phyloP scores from a whole-genome alignment of 2,797 vertebrate species.

The Hafferia zeledoni region DNA sequence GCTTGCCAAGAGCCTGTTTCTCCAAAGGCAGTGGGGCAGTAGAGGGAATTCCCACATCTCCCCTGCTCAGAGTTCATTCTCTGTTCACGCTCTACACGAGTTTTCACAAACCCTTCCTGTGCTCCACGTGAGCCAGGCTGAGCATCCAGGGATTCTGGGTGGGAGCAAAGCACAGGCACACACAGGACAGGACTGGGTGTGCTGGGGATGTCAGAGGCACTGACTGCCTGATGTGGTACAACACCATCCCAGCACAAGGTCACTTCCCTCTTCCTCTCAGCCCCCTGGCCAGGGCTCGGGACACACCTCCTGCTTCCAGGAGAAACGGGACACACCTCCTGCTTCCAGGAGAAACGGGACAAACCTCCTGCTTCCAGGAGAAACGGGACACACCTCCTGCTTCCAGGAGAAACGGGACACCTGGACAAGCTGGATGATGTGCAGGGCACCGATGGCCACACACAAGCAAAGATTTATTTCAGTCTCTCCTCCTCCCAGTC shows the following conservation, averaged over 20 bases:
- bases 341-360: not conserved
- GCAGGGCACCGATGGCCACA: rapidly evolving
- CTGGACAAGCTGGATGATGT: rapidly evolving
- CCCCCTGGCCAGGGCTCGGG: not conserved
- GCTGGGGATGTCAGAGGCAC: rapidly evolving
- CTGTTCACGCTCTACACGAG: not conserved
- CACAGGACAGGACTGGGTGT: not conserved
- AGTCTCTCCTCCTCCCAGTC: rapidly evolving
- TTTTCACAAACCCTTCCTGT: not conserved
- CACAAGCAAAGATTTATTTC: not conserved
- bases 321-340: not conserved
- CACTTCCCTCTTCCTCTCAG: not conserved
- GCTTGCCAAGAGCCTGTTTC: not conserved
- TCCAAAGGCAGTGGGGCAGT: not conserved
- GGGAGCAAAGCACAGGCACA: not conserved
- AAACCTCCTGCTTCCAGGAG: too few relatives aligned
- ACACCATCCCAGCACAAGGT: rapidly evolving
- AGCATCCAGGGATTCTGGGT: rapidly evolving
- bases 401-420: not conserved
- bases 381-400: not conserved
- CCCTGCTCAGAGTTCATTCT: not conserved
- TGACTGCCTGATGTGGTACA: rapidly evolving
- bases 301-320: too few relatives aligned
- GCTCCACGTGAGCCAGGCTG: not conserved
- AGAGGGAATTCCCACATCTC: not conserved